A percentile compares a stretch with the other conserved stretches of the same genome.
phyloP scores from a whole-genome alignment of 2,888 invertebrate species.

The Flabesymbios commensalis region DNA sequence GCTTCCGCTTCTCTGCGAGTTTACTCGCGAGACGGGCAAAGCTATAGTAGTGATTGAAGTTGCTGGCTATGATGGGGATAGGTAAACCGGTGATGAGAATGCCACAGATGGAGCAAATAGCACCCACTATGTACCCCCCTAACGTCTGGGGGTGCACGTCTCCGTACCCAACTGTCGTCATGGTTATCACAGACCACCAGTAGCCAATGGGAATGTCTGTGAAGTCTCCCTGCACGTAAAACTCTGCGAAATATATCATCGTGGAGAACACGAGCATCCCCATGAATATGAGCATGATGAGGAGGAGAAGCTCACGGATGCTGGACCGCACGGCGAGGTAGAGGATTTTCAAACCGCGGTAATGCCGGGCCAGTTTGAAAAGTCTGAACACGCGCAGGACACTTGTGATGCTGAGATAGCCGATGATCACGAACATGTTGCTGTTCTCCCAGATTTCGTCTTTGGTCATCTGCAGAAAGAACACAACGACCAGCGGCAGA shows the following conservation, averaged over 20 bases:
- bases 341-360: slow-evolving; percentile 19
- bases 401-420: slow-evolving; percentile 16
- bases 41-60: slow-evolving; percentile 24
- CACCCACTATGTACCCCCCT: slow-evolving; percentile 21
- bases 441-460: not conserved
- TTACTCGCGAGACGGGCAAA: slow-evolving; percentile 10
- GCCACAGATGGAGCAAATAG: slow-evolving; percentile 16
- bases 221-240: slow-evolving; percentile 11
- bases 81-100: slow-evolving; percentile 23
- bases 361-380: slow-evolving; percentile 19
- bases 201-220: slow-evolving; percentile 18
- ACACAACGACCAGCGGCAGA: slow-evolving; percentile 13
- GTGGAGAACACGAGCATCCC: slow-evolving; percentile 28
- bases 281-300: slow-evolving; percentile 21
- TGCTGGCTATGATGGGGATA: slow-evolving; percentile 26
- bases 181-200: slow-evolving; percentile 27
- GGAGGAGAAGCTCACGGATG: slow-evolving; percentile 20
- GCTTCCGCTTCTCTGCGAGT: slow-evolving; percentile 6
- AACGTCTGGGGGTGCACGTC: slow-evolving; percentile 14
- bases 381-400: slow-evolving; percentile 21
- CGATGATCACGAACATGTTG: slow-evolving; percentile 12
- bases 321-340: slow-evolving; percentile 16
- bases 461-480: not conserved
- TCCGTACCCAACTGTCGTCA: slow-evolving; percentile 29
- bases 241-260: slow-evolving; percentile 22